phyloP scores from a whole-genome alignment of 2,797 vertebrate species.

The Lophotriccus pileatus region DNA sequence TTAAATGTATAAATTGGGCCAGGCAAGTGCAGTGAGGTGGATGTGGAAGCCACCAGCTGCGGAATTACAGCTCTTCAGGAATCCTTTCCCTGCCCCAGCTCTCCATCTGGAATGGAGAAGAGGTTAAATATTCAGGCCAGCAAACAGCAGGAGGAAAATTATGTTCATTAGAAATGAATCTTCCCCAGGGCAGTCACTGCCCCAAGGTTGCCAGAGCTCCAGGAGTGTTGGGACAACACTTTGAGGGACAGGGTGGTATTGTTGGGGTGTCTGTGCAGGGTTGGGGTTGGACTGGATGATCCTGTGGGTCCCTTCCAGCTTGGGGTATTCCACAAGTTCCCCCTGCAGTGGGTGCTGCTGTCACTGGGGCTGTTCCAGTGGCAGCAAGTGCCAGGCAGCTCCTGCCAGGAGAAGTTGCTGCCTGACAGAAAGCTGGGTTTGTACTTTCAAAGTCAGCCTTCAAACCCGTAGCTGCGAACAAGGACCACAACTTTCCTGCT shows the following conservation, averaged over 20 bases:
- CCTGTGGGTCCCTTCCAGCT: background rate
- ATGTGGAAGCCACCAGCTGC: background rate
- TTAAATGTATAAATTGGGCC: background rate
- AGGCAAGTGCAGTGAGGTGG: background rate
- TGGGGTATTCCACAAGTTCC: background rate
- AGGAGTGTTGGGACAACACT: accelerated
- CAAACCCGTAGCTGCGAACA: background rate
- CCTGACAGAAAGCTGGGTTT: background rate
- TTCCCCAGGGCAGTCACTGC: background rate
- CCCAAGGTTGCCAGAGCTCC: background rate
- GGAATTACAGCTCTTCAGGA: background rate
- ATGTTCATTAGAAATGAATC: background rate
- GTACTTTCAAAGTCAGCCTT: conserved; percentile 7
- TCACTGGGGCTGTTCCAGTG: background rate
- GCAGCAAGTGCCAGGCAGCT: background rate
- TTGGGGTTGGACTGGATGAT: accelerated
- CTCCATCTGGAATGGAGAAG: background rate
- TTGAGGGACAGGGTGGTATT: background rate
- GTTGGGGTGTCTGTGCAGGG: background rate
- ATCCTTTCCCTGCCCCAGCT: background rate
- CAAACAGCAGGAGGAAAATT: background rate
- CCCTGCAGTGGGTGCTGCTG: background rate
- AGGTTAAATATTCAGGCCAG: background rate
- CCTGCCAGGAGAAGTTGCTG: background rate
- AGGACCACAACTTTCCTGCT: conserved; percentile 6